Conservation (phyloP, 1,140 invertebrate species). For the Capitella teleta region DNA sequence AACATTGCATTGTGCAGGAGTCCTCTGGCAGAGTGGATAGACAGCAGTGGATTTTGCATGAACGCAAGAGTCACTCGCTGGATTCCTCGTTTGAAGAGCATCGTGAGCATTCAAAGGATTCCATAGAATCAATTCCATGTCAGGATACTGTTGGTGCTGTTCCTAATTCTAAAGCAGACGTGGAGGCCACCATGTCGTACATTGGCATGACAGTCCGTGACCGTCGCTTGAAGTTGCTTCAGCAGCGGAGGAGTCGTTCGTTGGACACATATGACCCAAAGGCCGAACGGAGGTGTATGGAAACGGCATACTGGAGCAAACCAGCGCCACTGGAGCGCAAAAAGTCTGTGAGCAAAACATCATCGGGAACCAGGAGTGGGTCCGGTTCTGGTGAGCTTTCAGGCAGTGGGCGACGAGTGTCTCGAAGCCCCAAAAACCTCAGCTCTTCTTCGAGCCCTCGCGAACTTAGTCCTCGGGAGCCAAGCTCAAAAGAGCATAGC, state of each 20-base stretch:
- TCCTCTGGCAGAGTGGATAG: background rate
- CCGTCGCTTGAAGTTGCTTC: background rate
- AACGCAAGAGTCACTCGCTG: no score
- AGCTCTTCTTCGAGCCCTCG: background rate
- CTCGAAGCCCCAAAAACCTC: background rate
- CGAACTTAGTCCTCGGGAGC: background rate
- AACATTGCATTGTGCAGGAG: background rate
- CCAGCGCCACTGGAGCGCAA: background rate
- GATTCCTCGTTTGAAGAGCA: no score
- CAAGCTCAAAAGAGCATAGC: background rate
- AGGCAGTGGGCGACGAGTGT: background rate
- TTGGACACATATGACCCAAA: constrained; percentile 2
- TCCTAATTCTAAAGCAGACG: no score
- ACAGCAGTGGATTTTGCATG: no score
- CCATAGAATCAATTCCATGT: no score
- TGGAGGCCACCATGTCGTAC: background rate
- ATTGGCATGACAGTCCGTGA: background rate
- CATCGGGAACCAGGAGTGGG: background rate
- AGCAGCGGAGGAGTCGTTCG: background rate
- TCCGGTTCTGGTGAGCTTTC: background rate
- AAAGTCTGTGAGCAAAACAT: no score
- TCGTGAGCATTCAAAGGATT: background rate
- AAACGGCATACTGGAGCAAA: no score
- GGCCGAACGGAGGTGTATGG: background rate
- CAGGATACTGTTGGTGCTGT: no score